phyloP scores from a whole-genome alignment of 2,797 vertebrate species.

The Falco rusticolus region DNA sequence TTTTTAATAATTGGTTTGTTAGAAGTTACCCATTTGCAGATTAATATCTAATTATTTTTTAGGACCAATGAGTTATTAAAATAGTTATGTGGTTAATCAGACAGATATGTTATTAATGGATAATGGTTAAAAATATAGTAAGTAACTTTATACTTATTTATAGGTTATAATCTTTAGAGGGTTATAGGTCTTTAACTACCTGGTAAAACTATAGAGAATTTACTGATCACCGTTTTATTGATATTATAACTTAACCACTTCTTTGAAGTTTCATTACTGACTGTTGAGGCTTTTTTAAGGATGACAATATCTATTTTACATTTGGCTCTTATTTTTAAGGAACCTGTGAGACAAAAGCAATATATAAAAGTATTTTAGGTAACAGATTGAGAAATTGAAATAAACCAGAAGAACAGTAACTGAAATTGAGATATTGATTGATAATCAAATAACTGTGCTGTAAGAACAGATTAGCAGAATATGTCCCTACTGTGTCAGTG shows the following conservation, averaged over 20 bases:
- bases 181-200: slow-evolving; percentile 61
- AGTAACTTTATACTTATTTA: slow-evolving; percentile 60
- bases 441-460: not conserved
- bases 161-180: slow-evolving; percentile 25
- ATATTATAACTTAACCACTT: slow-evolving; percentile 31
- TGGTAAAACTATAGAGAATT: slow-evolving; percentile 60
- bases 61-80: not conserved
- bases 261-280: slow-evolving; percentile 46
- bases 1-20: not conserved
- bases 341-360: not conserved
- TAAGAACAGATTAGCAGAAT: not conserved
- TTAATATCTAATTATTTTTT: not conserved
- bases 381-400: not conserved
- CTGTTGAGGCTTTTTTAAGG: slow-evolving; percentile 41
- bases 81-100: slow-evolving; percentile 35
- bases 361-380: not conserved
- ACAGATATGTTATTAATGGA: slow-evolving; percentile 16
- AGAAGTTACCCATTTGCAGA: not conserved
- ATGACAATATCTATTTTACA: slow-evolving; percentile 25
- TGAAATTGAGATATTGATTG: not conserved
- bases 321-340: not conserved
- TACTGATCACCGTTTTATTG: slow-evolving; percentile 60
- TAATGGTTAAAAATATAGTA: slow-evolving; percentile 51
- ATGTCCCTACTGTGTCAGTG: not conserved
- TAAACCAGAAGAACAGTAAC: not conserved